Conservation (phyloP, 2,797 vertebrate species). For the Hoplostethus atlanticus region DNA sequence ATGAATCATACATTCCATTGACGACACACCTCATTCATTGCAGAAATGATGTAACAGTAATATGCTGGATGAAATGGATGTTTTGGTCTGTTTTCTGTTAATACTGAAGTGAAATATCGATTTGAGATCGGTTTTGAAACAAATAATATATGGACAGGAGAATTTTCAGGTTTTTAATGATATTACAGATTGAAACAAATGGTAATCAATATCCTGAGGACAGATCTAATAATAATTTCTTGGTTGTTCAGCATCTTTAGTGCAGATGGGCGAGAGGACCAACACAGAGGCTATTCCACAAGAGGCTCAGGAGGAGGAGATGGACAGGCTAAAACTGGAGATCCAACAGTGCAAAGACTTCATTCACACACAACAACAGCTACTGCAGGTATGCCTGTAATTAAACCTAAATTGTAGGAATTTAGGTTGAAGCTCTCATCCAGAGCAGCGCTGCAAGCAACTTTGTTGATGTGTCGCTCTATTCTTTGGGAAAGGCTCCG, state of each 20-base stretch:
- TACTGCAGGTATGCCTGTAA: constrained; percentile 87
- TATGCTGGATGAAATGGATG: too few relatives aligned
- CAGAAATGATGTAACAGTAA: too few relatives aligned
- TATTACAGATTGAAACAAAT: background rate
- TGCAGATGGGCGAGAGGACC: constrained; percentile 74
- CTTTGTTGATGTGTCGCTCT: too few relatives aligned
- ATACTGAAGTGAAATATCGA: too few relatives aligned
- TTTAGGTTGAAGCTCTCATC: too few relatives aligned
- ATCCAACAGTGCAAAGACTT: constrained; percentile 96
- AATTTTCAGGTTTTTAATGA: background rate
- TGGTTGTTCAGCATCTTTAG: constrained; percentile 85
- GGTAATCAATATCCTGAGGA: background rate
- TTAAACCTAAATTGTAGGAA: too few relatives aligned
- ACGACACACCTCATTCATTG: too few relatives aligned
- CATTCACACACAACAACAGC: constrained; percentile 94
- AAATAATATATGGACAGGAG: background rate
- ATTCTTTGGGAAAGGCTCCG: too few relatives aligned
- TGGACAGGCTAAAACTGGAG: constrained; percentile 90
- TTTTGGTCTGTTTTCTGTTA: too few relatives aligned
- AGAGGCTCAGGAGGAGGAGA: constrained; percentile 90
- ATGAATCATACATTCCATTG: too few relatives aligned
- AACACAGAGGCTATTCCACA: constrained; percentile 85
- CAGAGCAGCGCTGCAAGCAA: too few relatives aligned
- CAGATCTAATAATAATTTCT: background rate
- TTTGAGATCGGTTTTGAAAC: background rate